Evolutionary conservation across 2,888 invertebrate genomes (phyloP).

Genomic region (Sminthurides aquaticus): DNA sequence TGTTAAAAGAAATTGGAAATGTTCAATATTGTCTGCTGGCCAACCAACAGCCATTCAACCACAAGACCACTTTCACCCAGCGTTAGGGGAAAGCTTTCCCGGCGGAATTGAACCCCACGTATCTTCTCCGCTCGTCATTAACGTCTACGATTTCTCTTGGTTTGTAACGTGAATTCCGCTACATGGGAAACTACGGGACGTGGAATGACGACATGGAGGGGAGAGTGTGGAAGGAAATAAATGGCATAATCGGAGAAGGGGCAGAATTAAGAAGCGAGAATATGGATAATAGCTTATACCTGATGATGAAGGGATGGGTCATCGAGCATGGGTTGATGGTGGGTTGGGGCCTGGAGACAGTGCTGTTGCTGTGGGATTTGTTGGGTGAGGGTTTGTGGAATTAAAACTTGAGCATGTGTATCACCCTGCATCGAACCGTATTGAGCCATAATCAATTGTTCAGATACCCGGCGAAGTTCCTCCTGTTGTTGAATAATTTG

Average conservation of each 20-base stretch:
- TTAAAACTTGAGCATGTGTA: constrained; percentile 21
- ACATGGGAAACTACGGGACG: no score
- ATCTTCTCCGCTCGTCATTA: no score
- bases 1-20: constrained; percentile 2
- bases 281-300: no score
- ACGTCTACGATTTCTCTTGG: no score
- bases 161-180: no score
- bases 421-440: constrained; percentile 57
- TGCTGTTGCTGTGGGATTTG: constrained; percentile 18
- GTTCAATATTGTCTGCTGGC: no score
- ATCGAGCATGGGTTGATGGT: constrained; percentile 8
- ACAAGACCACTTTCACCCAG: background rate
- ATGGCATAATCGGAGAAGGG: no score
- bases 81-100: no score
- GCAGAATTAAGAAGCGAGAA: no score
- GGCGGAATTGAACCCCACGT: no score
- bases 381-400: constrained; percentile 14
- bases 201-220: no score
- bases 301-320: constrained; percentile 15
- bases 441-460: constrained; percentile 72
- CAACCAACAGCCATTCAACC: background rate
- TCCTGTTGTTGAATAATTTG: constrained; percentile 78
- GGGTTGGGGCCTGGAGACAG: constrained; percentile 1
- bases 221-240: no score
- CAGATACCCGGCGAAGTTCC: constrained; percentile 74